Conservation (phyloP, 2,797 vertebrate genomes). For the Molossus alvarezi region DNA sequence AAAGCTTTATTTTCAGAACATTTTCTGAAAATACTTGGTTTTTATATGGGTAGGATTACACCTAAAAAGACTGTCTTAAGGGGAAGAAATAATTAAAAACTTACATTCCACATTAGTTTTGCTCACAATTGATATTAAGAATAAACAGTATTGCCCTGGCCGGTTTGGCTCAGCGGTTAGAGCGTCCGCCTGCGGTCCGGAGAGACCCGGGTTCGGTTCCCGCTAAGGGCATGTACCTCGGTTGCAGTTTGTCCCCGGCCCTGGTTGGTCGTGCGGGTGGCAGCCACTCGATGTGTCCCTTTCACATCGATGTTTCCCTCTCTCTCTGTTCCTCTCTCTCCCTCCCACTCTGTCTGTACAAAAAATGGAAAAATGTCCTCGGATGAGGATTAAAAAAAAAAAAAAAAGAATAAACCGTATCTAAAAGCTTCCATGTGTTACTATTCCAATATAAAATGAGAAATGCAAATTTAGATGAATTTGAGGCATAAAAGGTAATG, state of each 20-base stretch:
- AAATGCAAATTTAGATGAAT: background rate
- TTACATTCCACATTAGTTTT: slow-evolving; percentile 17
- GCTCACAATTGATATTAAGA: slow-evolving; percentile 40
- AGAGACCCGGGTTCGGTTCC: too few relatives aligned
- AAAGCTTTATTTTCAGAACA: slow-evolving; percentile 25
- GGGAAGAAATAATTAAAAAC: slow-evolving; percentile 50
- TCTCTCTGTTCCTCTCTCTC: too few relatives aligned
- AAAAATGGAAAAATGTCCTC: too few relatives aligned
- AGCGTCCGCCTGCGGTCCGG: too few relatives aligned
- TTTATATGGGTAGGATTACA: background rate
- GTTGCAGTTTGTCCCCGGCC: too few relatives aligned
- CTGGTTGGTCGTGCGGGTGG: too few relatives aligned
- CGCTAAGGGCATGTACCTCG: too few relatives aligned
- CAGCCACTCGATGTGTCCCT: too few relatives aligned
- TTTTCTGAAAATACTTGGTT: slow-evolving; percentile 31
- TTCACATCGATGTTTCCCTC: too few relatives aligned
- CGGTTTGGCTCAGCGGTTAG: too few relatives aligned
- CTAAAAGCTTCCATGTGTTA: background rate
- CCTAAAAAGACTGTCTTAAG: background rate
- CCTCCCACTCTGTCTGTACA: too few relatives aligned
- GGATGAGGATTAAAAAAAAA: too few relatives aligned
- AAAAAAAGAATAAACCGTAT: background rate
- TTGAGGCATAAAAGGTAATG: background rate
- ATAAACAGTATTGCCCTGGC: background rate
- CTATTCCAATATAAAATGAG: background rate